These are phyloP conservation scores for Trissonchulus sp. DNA, from an alignment of 2,888 invertebrate species.

Conservation along the genomic window DNA sequence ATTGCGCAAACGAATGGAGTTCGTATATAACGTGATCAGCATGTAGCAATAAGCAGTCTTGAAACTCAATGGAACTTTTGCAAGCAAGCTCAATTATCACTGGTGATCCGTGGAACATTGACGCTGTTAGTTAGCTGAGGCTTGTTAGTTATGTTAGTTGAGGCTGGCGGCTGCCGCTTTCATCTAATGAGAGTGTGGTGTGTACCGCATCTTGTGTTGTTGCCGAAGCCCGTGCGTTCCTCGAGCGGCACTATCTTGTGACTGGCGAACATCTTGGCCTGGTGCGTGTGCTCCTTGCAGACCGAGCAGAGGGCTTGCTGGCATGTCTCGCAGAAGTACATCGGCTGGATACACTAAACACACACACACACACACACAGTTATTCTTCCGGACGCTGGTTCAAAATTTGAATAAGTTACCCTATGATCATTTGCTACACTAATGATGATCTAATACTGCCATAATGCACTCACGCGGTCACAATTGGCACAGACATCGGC, in stretches of 20 bases:
- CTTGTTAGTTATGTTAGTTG: too few species aligned
- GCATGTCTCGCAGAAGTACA: conserved; percentile 73
- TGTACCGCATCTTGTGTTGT: conserved; percentile 61
- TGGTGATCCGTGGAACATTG: too few species aligned
- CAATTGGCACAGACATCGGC: conserved; percentile 71
- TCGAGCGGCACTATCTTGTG: conserved; percentile 69
- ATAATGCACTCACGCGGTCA: conserved; percentile 64
- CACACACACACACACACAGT: neutral
- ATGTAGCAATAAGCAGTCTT: too few species aligned
- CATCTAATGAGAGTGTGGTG: too few species aligned
- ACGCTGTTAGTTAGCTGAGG: too few species aligned
- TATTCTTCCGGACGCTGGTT: neutral
- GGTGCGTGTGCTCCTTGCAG: conserved; percentile 67
- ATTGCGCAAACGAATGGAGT: too few species aligned
- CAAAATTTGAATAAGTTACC: neutral
- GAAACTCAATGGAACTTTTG: too few species aligned
- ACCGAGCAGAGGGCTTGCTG: conserved; percentile 67
- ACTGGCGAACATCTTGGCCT: conserved; percentile 69
- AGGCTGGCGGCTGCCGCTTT: too few species aligned
- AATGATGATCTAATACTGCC: too few species aligned
- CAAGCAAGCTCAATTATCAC: too few species aligned
- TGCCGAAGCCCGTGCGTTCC: conserved; percentile 58
- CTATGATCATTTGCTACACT: too few species aligned
- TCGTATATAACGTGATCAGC: too few species aligned
- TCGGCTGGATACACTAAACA: conserved; percentile 57